phyloP scores from a whole-genome alignment of 2,113 vertebrate genomes.

The Hyperopisus bebe region DNA sequence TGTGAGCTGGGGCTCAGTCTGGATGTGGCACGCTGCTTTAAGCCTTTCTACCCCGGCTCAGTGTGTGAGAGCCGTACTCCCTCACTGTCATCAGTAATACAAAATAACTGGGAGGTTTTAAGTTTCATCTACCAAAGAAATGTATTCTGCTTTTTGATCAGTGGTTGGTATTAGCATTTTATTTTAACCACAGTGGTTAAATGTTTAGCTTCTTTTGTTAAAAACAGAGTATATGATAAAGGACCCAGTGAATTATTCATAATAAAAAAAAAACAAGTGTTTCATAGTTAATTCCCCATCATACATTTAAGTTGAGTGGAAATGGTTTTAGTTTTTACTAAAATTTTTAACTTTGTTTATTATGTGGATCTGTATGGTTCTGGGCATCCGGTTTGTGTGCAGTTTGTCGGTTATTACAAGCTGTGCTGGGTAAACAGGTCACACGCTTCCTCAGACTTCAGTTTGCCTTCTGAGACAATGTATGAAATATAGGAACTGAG shows the following conservation, averaged over 20 bases:
- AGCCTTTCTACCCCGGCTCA: not conserved
- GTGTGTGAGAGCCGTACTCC: conserved; percentile 2
- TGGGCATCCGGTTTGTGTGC: not conserved
- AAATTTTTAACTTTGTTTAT: not conserved
- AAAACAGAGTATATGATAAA: not conserved
- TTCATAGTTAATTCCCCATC: not conserved
- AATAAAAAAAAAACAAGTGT: not conserved
- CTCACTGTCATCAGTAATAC: not conserved
- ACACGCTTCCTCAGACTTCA: not conserved
- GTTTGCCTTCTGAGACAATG: not conserved
- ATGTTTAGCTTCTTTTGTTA: not conserved
- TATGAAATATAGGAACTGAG: not conserved
- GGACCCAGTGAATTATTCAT: not conserved
- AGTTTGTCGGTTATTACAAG: not conserved
- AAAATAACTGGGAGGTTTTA: conserved; percentile 40
- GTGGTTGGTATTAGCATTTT: conserved; percentile 65
- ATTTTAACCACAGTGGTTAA: conserved; percentile 27
- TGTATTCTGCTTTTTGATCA: conserved; percentile 53
- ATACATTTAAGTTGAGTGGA: not conserved
- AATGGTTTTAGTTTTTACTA: not conserved
- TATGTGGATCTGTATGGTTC: not conserved
- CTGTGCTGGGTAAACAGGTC: not conserved
- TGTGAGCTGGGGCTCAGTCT: not conserved
- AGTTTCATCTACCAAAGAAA: conserved; percentile 58
- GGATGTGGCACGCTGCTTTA: not conserved